phyloP scores from a whole-genome alignment of 1,140 invertebrate species.

The Rhynchophorus ferrugineus region DNA sequence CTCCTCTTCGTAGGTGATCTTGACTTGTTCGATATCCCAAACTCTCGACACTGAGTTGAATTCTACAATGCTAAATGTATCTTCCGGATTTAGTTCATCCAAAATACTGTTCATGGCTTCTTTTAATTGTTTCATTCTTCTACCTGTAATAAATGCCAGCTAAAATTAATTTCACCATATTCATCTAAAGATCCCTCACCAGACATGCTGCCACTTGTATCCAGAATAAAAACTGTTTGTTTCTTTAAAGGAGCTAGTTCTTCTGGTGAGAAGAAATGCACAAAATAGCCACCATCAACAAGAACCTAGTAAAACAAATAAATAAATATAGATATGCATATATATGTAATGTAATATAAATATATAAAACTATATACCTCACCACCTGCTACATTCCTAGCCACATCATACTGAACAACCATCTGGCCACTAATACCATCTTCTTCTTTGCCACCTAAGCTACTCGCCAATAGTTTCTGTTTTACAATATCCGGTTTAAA shows the following conservation, averaged over 20 bases:
- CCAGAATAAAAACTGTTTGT: slow-evolving; percentile 64
- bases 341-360: too few species aligned
- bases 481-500: slow-evolving; percentile 44
- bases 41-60: slow-evolving; percentile 50
- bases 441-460: slow-evolving; percentile 12
- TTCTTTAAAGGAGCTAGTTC: slow-evolving; percentile 53
- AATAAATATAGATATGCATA: too few species aligned
- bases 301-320: slow-evolving; percentile 29
- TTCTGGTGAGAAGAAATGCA: slow-evolving; percentile 63
- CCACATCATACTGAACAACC: slow-evolving; percentile 55
- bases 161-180: too few species aligned
- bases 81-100: slow-evolving; percentile 50
- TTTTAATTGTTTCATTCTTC: slow-evolving; percentile 55
- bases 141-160: too few species aligned
- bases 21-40: slow-evolving; percentile 35
- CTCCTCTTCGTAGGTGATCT: too few species aligned
- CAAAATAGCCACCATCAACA: slow-evolving; percentile 69
- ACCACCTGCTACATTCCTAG: slow-evolving; percentile 42
- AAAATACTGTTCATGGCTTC: slow-evolving; percentile 61
- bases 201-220: slow-evolving; percentile 63
- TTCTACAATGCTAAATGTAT: slow-evolving; percentile 60
- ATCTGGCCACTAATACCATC: slow-evolving; percentile 50
- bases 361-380: too few species aligned
- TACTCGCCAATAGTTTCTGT: slow-evolving; percentile 32
- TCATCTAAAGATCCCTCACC: slow-evolving; percentile 38